Base-by-base conservation (phyloP, 2,888 invertebrate genomes). In the Rhamphomyia laevipes region DNA sequence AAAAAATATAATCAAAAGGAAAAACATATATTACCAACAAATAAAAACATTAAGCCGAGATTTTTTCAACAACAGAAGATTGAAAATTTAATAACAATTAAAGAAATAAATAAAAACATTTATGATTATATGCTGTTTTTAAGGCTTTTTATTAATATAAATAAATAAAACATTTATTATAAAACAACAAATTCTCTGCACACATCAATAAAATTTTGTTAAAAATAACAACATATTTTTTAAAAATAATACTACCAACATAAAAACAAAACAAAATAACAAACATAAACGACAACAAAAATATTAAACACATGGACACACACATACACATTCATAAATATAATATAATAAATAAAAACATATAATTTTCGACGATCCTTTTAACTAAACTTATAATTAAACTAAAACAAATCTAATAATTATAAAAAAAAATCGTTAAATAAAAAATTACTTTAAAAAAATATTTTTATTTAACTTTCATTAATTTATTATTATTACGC, bases 291-390 rank as follows among this genome's bases (percentile, higher is more conserved):
- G 21, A 3, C 21, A 21, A 21, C 3, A 21, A 21, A 21, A 21
- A 21, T 6, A 21, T 6, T 21, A 21, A 3, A 21, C 6, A 21
- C 21, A 21, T 4, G 21, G 9, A 27, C 5, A 27, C 23, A 27
- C 7, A 27, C 23, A 27, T 50, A 46, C 12, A 51, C 43, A 46
- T 48, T 44, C 16, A 41, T 47, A 49, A 45, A 17, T 21, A 33
- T 33, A 21, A n/a, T 27, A 48, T 45, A 45, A 49, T 49, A 49
- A 52, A 57, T 58, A 61, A 56, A 54, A 53, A 61, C 65, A 62
- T 63, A 61, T 66, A 63, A 66, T 65, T 66, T 66, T 61, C 58
- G 62, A 64, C 64, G 63, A 61, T 64, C 7, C 23, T 27, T 7
- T 7, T 7, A 27, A 63, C 63, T 63, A 63, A 57, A 61, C 63